phyloP scores from a whole-genome alignment of 2,113 vertebrate genomes.

The Brachypteracias leptosomus region DNA sequence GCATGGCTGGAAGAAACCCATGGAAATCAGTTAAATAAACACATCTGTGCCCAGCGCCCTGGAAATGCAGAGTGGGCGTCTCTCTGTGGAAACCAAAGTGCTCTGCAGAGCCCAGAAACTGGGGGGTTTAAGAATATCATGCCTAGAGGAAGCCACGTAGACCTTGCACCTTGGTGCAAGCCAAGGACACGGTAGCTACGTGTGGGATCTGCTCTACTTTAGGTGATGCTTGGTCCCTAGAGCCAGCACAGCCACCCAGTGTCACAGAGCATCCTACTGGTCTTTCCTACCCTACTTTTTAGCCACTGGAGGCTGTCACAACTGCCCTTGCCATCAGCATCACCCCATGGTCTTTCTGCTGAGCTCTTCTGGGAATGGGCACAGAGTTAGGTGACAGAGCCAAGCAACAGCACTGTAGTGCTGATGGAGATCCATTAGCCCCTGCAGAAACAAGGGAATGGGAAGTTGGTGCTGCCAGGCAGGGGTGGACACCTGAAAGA shows the following conservation, averaged over 20 bases:
- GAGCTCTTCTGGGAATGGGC: not conserved
- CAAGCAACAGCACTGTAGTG: too few relatives aligned
- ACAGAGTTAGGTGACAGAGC: not conserved
- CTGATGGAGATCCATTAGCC: too few relatives aligned
- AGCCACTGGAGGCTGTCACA: not conserved
- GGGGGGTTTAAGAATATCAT: not conserved
- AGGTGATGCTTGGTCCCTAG: not conserved
- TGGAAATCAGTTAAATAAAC: conserved; percentile 36
- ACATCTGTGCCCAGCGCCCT: conserved; percentile 5
- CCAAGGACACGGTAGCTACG: not conserved
- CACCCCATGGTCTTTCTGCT: not conserved
- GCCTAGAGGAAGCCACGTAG: not conserved
- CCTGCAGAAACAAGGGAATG: not conserved
- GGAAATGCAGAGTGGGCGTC: fast-evolving
- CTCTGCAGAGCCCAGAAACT: not conserved
- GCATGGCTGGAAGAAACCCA: not conserved
- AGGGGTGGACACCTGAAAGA: not conserved
- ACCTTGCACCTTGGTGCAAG: not conserved
- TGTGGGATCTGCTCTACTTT: not conserved
- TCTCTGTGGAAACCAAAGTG: not conserved
- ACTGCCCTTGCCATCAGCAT: not conserved
- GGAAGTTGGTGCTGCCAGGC: not conserved
- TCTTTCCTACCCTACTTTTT: not conserved
- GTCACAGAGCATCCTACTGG: not conserved
- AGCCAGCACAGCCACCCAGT: not conserved